Evolutionary conservation across 1,140 invertebrate genomes (phyloP).

Genomic region (Trachelipus rathkii): DNA sequence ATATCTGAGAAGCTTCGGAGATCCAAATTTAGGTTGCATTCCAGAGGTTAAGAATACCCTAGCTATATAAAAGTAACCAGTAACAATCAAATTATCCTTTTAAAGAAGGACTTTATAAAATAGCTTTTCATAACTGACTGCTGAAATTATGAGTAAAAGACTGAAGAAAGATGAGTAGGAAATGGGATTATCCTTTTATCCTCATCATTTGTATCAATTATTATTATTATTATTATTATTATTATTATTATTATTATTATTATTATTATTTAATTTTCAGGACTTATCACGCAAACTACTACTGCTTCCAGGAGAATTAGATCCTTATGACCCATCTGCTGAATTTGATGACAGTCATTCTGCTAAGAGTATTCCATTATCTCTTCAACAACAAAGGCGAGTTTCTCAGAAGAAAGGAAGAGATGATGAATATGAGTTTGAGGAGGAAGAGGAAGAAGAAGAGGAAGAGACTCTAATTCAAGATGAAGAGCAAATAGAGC

Average conservation of each 20-base stretch:
- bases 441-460: background rate
- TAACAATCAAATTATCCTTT: too few species aligned
- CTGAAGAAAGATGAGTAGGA: too few species aligned
- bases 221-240: too few species aligned
- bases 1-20: too few species aligned
- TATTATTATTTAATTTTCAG: background rate
- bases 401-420: slow-evolving; percentile 28
- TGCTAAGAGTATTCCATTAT: slow-evolving; percentile 1
- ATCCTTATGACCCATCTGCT: background rate
- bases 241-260: background rate
- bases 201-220: too few species aligned
- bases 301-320: background rate
- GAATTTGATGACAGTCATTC: slow-evolving; percentile 3
- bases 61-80: too few species aligned
- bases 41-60: too few species aligned
- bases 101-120: too few species aligned
- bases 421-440: background rate
- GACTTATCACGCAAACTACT: background rate
- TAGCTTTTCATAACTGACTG: too few species aligned
- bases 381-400: slow-evolving; percentile 16
- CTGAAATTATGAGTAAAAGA: too few species aligned
- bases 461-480: background rate
- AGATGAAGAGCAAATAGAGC: slow-evolving; percentile 16
- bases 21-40: too few species aligned
- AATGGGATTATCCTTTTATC: too few species aligned